Evolutionary conservation across 1,140 invertebrate genomes (phyloP), one percentile per base, ranked within the genome.

Genomic region (Conus betulinus): DNA sequence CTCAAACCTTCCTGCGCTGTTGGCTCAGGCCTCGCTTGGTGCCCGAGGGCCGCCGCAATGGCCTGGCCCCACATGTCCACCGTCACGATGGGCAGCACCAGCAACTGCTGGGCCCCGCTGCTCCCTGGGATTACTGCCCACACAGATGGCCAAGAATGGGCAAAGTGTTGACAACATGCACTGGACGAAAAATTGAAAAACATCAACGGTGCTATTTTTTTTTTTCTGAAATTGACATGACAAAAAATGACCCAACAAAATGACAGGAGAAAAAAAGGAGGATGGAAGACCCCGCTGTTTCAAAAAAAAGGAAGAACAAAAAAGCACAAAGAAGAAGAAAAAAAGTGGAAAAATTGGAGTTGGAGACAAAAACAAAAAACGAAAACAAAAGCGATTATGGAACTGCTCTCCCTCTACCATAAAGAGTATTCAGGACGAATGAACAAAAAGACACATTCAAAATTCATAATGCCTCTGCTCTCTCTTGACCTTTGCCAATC

Each of bases 1-100:
- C 17, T 23, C 63, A 51, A n/a, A 13, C 13, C 17, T 53, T 96
- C 57, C 92, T 92, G 85, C 95, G 94, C 55, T 91, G 92, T 52
- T 92, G 52, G 15, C 13, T 53, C 51, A 27, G 25, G 25, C 79
- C 79, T 7, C 76, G 39, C 51, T 81, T 81, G 51, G 15, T 20
- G 89, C 74, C 94, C 94, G 17, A 94, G 90, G n/a, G 63, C 57
- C 67, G 55, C n/a, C 55, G 71, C 57, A 39, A 83, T 71, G 51
- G 71, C 85, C 23, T 86, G 76, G 81, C 74, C 83, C 67, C 57
- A 39, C 84, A 67, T 84, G 23, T 84, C 63, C 13, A 52, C 81
- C 1, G 39, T 81, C 39, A 88, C 25, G 51, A 88, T 71, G 27
- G 57, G 27, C 23, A 88, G 79, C 25, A 88, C 5, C n/a, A 88